These are phyloP conservation scores for Gryllus longicercus DNA, from an alignment of 2,888 invertebrate genomes.

Conservation along the genomic window DNA sequence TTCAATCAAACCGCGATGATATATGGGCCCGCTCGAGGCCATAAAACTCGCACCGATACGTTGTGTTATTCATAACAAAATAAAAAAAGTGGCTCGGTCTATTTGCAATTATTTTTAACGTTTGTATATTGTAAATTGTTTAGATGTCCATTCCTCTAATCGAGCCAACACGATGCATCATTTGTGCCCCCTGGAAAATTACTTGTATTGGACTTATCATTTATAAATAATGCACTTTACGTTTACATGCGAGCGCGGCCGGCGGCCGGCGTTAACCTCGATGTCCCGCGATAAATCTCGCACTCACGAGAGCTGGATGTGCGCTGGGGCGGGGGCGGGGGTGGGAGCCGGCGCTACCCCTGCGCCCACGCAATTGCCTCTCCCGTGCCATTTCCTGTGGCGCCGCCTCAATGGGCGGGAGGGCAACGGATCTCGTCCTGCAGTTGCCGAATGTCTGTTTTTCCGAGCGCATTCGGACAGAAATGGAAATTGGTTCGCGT, in stretches of 20 bases:
- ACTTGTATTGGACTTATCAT: slow-evolving; percentile 17
- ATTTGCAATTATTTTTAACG: slow-evolving; percentile 17
- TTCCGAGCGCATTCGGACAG: no score
- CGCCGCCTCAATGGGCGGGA: background rate
- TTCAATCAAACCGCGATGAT: slow-evolving; percentile 1
- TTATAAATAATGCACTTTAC: slow-evolving; percentile 17
- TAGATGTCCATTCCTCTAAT: slow-evolving; percentile 17
- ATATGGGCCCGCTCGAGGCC: background rate
- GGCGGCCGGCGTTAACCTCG: background rate
- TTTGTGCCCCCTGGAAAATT: slow-evolving; percentile 17
- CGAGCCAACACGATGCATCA: slow-evolving; percentile 17
- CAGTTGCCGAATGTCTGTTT: no score
- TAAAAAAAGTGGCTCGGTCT: background rate
- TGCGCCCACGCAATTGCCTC: background rate
- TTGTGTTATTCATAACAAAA: slow-evolving; percentile 2
- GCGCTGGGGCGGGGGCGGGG: background rate
- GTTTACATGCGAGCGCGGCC: background rate
- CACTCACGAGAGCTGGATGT: background rate
- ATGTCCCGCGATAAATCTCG: background rate
- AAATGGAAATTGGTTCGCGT: no score
- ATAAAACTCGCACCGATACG: slow-evolving; percentile 17
- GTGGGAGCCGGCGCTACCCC: background rate
- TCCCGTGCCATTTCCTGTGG: background rate
- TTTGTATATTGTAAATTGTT: slow-evolving; percentile 17
- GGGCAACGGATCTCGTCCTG: no score